Evolutionary conservation across 2,797 vertebrate genomes (phyloP).

Genomic region (Pseudopleuronectes americanus): DNA sequence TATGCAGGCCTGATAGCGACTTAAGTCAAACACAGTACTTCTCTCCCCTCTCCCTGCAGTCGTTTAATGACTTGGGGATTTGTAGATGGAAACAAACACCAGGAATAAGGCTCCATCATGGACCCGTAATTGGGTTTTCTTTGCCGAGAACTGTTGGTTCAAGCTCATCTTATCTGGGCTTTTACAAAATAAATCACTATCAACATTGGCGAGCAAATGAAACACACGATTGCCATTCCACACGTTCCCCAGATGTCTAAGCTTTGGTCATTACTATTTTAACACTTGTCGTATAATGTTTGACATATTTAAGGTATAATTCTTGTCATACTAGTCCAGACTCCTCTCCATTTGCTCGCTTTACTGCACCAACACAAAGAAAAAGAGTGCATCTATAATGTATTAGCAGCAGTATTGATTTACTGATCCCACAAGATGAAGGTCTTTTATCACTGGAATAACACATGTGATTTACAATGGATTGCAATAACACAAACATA

Average conservation of each 20-base stretch:
- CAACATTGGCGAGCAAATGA: constrained; percentile 43
- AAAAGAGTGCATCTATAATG: constrained; percentile 43
- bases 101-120: constrained; percentile 59
- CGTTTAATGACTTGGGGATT: constrained; percentile 74
- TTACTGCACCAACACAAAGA: constrained; percentile 1
- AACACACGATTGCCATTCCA: too few relatives aligned
- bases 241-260: too few relatives aligned
- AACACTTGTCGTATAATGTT: neutral
- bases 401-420: constrained; percentile 41
- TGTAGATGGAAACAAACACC: constrained; percentile 68
- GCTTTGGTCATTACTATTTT: too few relatives aligned
- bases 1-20: constrained; percentile 69
- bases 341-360: neutral
- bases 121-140: constrained; percentile 72
- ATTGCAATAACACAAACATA: constrained; percentile 30
- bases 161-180: constrained; percentile 53
- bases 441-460: constrained; percentile 55
- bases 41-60: constrained; percentile 53
- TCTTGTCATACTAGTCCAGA: neutral
- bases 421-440: constrained; percentile 39
- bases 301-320: too few relatives aligned
- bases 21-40: constrained; percentile 76
- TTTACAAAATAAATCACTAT: constrained; percentile 66
- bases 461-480: constrained; percentile 36
- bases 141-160: constrained; percentile 67